phyloP scores from a whole-genome alignment of 2,888 invertebrate genomes.

The Oscheius sp. region DNA sequence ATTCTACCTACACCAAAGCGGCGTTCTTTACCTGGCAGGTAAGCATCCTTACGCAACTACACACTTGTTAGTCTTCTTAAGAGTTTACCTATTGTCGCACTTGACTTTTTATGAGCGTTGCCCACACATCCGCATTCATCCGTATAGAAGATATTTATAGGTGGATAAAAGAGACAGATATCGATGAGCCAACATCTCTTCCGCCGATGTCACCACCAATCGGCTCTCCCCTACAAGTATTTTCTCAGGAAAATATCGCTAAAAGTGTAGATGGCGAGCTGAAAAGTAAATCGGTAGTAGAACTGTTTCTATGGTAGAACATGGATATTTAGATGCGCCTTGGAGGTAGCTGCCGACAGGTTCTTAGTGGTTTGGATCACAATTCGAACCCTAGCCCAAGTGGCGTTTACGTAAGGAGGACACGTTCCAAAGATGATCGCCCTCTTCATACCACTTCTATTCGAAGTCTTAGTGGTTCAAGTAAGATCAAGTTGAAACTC shows the following conservation, averaged over 20 bases:
- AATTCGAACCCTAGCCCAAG: conserved; percentile 39
- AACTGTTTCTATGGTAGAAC: not conserved
- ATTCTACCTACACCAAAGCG: conserved; percentile 34
- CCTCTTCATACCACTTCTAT: conserved; percentile 1
- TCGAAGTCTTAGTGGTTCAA: conserved; percentile 17
- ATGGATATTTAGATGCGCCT: conserved; percentile 11
- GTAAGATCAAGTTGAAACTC: too few species aligned
- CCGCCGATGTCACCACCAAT: conserved; percentile 38
- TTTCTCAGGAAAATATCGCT: conserved; percentile 23
- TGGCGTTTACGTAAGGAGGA: conserved; percentile 50
- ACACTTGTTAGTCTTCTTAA: not conserved
- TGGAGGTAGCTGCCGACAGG: conserved; percentile 40
- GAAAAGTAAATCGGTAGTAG: conserved; percentile 2
- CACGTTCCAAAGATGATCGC: conserved; percentile 49
- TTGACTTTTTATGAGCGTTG: conserved; percentile 2
- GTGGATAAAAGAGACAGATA: conserved; percentile 56
- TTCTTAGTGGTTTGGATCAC: conserved; percentile 44
- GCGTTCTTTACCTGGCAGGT: conserved; percentile 33
- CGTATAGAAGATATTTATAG: conserved; percentile 22
- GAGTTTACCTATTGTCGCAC: not conserved
- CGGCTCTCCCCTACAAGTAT: conserved; percentile 3
- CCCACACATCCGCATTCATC: too few species aligned
- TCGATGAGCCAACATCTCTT: conserved; percentile 52
- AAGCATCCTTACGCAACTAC: not conserved
- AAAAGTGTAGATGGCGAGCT: conserved; percentile 14